Evolutionary conservation across 2,113 vertebrate species (phyloP), one percentile per base, ranked within the genome.

Genomic region (Shinisaurus crocodilurus): DNA sequence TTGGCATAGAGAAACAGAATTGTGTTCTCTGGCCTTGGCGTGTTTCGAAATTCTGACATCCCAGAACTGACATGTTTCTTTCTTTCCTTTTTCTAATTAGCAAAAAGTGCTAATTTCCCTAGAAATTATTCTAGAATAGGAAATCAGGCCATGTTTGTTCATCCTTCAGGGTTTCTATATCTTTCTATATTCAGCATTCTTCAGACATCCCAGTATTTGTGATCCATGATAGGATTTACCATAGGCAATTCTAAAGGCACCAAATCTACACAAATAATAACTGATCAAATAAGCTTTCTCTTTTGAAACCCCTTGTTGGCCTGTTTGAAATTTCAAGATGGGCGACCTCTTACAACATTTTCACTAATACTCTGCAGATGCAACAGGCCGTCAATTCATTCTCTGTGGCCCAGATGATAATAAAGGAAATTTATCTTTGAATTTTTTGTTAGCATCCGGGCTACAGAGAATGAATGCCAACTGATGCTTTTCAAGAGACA

Each of bases 61-160:
- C 29, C 54, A 90, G 86, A 29, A 57, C 34, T n/a, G 89, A 82
- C 54, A 54, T 45, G 87, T 87, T 37, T 89, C 85, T 86, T 90
- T 48, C 94, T 45, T 89, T 92, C 83, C 81, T n/a, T 48, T 85
- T 93, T 37, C 37, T 83, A 74, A 86, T 50, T 32, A 72, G 45
- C 70, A 74, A 79, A 94, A 93, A 85, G 0, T 70, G 45, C 15
- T 16, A 57, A 85, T 93, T 94, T 91, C 91, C 37, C 23, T 23
- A 54, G 65, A 91, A 77, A 37, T 60, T 93, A 91, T 89, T 90
- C 32, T 34, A n/a, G 69, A 91, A n/a, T 87, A 6, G 90, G 57
- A 57, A 69, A 85, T 92, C 83, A 87, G 85, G 91, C 93, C 40
- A 88, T 69, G 93, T 93, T 92, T 93, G 3, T n/a, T 91, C 85